Evolutionary conservation across 2,797 vertebrate genomes (phyloP).

Genomic region (Amniataba percoides): DNA sequence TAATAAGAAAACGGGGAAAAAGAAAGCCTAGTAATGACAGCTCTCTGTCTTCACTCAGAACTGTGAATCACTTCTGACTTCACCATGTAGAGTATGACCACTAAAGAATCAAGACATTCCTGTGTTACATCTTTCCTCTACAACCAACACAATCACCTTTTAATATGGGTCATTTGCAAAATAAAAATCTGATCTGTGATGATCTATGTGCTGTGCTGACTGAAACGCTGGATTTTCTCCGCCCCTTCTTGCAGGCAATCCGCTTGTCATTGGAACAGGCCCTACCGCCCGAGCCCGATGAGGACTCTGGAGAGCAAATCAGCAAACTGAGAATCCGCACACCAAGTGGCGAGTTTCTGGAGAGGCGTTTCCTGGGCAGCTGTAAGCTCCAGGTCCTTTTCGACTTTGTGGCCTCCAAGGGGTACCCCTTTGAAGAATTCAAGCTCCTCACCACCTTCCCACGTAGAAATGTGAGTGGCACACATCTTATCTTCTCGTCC

Average conservation of each 20-base stretch:
- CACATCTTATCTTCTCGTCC: no score
- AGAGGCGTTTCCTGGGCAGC: slow-evolving; percentile 95
- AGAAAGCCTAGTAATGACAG: slow-evolving; percentile 28
- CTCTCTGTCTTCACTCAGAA: slow-evolving; percentile 20
- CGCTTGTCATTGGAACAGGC: slow-evolving; percentile 96
- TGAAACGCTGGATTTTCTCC: slow-evolving; percentile 5
- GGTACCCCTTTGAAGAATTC: slow-evolving; percentile 96
- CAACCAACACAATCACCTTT: neutral
- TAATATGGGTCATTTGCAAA: neutral
- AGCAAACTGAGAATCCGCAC: slow-evolving; percentile 97
- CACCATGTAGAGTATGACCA: neutral
- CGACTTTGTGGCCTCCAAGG: slow-evolving; percentile 98
- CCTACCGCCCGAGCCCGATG: slow-evolving; percentile 92
- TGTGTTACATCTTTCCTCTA: neutral
- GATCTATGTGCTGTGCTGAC: slow-evolving; percentile 9
- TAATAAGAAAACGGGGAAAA: neutral
- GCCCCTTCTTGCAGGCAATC: slow-evolving; percentile 88
- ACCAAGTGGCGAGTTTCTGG: slow-evolving; percentile 96
- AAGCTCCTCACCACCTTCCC: slow-evolving; percentile 99
- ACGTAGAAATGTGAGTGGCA: slow-evolving; percentile 94
- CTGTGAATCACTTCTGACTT: neutral
- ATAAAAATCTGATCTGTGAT: neutral
- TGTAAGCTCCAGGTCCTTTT: slow-evolving; percentile 97
- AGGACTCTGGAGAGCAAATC: slow-evolving; percentile 92
- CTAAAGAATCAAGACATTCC: neutral